These are phyloP conservation scores for Berghia stephanieae DNA, from an alignment of 1,140 invertebrate species.

Conservation along the genomic window DNA sequence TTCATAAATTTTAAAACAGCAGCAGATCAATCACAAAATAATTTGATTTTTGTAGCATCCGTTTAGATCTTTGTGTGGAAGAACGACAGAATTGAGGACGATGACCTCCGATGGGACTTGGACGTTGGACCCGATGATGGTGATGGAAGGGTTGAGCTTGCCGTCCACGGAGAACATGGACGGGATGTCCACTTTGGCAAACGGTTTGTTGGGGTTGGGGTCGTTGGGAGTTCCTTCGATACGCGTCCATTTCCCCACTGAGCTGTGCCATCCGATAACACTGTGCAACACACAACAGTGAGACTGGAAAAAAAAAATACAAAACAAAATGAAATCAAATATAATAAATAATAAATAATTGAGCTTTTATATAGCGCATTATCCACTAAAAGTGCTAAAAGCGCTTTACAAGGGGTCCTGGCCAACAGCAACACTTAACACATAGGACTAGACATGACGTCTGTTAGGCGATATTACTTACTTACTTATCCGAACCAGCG, in stretches of 20 bases:
- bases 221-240: conserved; percentile 86
- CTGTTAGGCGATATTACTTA: too few relatives aligned
- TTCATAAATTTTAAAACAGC: too few relatives aligned
- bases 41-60: conserved; percentile 98
- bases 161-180: conserved; percentile 93
- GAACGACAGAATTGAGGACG: conserved; percentile 94
- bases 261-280: conserved; percentile 83
- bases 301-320: conserved; percentile 69
- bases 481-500: too few relatives aligned
- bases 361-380: too few relatives aligned
- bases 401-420: too few relatives aligned
- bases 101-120: conserved; percentile 92
- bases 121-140: conserved; percentile 93
- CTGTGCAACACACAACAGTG: conserved; percentile 92
- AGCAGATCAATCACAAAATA: conserved; percentile 88
- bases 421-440: too few relatives aligned
- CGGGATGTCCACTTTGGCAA: conserved; percentile 97
- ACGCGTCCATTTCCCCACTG: conserved; percentile 88
- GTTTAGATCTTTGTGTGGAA: conserved; percentile 95
- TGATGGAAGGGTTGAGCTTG: conserved; percentile 95
- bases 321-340: neutral
- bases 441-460: too few relatives aligned
- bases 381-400: too few relatives aligned
- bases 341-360: too few relatives aligned
- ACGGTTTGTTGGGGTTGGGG: conserved; percentile 98